Conservation (phyloP, 1,140 invertebrate species). For the Nephila pilipes region DNA sequence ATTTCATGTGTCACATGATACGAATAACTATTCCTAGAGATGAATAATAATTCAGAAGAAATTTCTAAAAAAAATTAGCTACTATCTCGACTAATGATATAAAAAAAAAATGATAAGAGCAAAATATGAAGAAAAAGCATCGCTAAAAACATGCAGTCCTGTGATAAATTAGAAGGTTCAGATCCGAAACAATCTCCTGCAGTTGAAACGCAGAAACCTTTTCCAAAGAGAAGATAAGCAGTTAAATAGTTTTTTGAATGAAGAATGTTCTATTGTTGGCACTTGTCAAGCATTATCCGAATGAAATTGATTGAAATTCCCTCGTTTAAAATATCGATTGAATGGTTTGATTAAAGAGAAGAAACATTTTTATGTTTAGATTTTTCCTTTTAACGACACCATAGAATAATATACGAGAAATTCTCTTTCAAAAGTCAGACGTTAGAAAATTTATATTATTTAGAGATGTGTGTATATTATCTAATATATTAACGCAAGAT, state of each 20-base stretch:
- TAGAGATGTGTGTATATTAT: too few species aligned
- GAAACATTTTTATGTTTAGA: too few species aligned
- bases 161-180: background rate
- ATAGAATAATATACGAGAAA: too few species aligned
- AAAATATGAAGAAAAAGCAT: background rate
- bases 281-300: background rate
- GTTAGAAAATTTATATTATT: too few species aligned
- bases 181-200: too few species aligned
- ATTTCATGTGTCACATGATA: background rate
- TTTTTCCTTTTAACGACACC: too few species aligned
- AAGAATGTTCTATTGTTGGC: background rate
- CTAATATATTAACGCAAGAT: too few species aligned
- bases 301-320: too few species aligned
- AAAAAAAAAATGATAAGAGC: conserved; percentile 6
- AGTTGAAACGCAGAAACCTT: background rate
- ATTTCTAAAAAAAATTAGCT: background rate
- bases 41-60: background rate
- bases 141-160: background rate
- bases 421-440: too few species aligned
- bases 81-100: background rate
- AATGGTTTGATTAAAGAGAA: too few species aligned
- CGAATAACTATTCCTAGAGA: background rate
- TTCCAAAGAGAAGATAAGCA: background rate
- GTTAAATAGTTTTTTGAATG: background rate
- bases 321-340: too few species aligned